Evolutionary conservation across 2,888 invertebrate genomes (phyloP), one percentile per base, ranked within the genome.

Genomic region (Cosmorhoe ocellata): DNA sequence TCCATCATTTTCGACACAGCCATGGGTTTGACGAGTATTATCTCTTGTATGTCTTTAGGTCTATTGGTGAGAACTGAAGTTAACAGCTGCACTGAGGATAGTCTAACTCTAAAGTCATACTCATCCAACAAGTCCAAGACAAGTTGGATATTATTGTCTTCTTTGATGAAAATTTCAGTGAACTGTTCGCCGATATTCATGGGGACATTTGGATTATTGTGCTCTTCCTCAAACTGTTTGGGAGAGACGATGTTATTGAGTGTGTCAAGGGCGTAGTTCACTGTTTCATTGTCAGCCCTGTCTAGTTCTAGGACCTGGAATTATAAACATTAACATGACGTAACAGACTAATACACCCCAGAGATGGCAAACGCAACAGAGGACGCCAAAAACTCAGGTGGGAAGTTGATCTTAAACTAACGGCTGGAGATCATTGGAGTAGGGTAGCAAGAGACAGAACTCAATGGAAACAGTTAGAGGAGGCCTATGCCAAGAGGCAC

Each of bases 1-100:
- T 99, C 99, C 96, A 99, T 99, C 69, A 99, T 91, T 86, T 97
- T 98, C 0, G 99, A 98, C 0, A 99, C 96, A 0, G 98, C 99
- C 96, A 98, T 97, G n/a, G 98, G 97, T 79, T 96, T 96, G 2
- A 96, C 94, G 46, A 97, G 86, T 41, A 97, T 93, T 10, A 96
- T 95, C 76, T 97, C 97, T 83, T 97, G 97, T 40, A 97, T 94
- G 53, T 97, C 96, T 75, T 95, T 95, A 0, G 95, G 94, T 76
- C 95, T 94, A 74, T 98, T 98, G 0, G 93, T 93, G 7, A 99
- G 91, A 28, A 99, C 86, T n/a, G 96, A 94, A 0, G 96, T 97
- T 8, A 99, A 84, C 6, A 99, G 87, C 69, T 96, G 96, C 7
- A 99, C 95, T 3, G 98, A 95, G 0, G 98, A 96, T 86, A 97